A percentile compares a stretch with the other conserved stretches of the same genome.
Conservation (phyloP, 2,113 vertebrate genomes). For the Gymnocephalus cernua region DNA sequence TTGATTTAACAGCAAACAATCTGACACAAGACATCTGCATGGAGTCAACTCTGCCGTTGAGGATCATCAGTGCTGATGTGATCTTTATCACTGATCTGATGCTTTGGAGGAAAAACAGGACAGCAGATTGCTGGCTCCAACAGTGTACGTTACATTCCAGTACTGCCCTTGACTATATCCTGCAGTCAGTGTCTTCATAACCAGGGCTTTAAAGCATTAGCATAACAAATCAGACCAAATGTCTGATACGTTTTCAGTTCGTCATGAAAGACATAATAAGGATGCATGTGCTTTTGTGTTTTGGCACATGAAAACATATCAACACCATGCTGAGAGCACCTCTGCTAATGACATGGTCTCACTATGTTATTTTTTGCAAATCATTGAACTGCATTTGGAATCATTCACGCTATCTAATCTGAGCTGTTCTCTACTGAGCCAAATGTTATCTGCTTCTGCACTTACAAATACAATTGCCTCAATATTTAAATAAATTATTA, state of each 20-base stretch:
- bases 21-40: constrained; percentile 20
- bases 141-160: constrained; percentile 28
- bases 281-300: constrained; percentile 32
- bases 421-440: neutral
- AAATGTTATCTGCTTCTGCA: neutral
- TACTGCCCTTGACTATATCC: constrained; percentile 27
- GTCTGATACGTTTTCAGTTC: constrained; percentile 10
- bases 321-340: constrained; percentile 45
- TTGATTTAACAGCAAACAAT: constrained; percentile 43
- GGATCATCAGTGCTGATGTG: constrained; percentile 49
- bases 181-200: constrained; percentile 32
- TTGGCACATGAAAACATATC: constrained; percentile 36
- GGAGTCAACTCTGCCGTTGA: constrained; percentile 32
- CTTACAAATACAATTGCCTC: neutral
- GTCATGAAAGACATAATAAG: constrained; percentile 53
- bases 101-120: constrained; percentile 48
- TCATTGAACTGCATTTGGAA: neutral
- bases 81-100: constrained; percentile 46
- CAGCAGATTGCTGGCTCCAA: constrained; percentile 47
- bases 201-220: constrained; percentile 40
- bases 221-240: constrained; percentile 67
- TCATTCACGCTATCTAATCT: neutral
- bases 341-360: constrained; percentile 23
- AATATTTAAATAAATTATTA: constrained; percentile 21
- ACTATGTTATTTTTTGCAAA: constrained; percentile 12